phyloP scores from a whole-genome alignment of 2,888 invertebrate genomes.

The Amblyjoppa proteus region DNA sequence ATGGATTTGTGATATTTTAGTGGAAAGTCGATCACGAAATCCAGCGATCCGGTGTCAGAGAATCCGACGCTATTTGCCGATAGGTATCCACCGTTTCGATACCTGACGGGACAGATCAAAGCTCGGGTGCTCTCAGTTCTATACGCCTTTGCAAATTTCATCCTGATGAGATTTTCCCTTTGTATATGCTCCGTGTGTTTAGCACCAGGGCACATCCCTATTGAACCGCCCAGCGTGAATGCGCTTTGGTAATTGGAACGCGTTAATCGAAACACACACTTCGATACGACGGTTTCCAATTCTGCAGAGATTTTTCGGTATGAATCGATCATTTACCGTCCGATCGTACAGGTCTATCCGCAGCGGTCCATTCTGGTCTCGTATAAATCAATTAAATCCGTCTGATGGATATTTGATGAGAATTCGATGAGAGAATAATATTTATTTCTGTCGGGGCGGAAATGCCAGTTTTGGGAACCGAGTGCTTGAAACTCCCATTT shows the following conservation, averaged over 20 bases:
- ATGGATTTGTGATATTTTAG: neutral
- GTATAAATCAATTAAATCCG: neutral
- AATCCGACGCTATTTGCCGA: constrained; percentile 64
- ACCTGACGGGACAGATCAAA: constrained; percentile 38
- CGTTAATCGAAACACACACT: neutral
- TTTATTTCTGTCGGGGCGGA: neutral
- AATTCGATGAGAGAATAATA: neutral
- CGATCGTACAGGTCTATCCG: neutral
- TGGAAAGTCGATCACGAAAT: neutral
- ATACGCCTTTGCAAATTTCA: constrained; percentile 19
- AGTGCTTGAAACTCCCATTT: too few species aligned
- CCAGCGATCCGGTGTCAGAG: neutral
- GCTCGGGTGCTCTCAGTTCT: neutral
- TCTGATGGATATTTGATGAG: neutral
- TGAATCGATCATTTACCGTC: neutral
- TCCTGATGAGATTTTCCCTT: constrained; percentile 34
- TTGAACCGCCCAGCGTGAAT: neutral
- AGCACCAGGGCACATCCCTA: neutral
- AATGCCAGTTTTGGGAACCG: too few species aligned
- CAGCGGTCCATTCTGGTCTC: neutral
- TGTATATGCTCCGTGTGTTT: constrained; percentile 9
- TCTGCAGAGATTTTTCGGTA: neutral
- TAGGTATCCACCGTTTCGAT: constrained; percentile 68
- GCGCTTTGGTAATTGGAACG: neutral
- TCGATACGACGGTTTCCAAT: neutral